Evolutionary conservation across 2,113 vertebrate genomes (phyloP), one percentile per base, ranked within the genome.

Genomic region (Cinclus cinclus): DNA sequence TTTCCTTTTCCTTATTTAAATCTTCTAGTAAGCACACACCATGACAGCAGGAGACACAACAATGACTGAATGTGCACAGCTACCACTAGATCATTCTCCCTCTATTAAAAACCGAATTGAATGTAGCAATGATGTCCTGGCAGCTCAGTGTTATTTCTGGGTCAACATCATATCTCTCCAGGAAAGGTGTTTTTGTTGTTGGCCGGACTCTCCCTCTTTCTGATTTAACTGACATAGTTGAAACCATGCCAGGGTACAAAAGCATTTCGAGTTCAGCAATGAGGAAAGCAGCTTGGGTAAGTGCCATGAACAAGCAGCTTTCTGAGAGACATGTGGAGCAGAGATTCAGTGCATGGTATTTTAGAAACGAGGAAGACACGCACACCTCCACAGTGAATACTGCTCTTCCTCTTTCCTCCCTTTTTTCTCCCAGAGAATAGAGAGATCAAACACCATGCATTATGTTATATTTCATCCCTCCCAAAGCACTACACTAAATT

Each of bases 151-250:
- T 25, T 94, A 96, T 96, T 97, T 91, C 92, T 95, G 92, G 93
- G 91, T 96, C 95, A 97, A 78, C 41, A 89, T 65, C 86, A 35
- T 97, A 90, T 95, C 95, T 97, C 94, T 97, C 94, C 95, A 97
- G 94, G 95, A 97, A 97, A 97, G 94, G 84, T 96, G 93, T 59
- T 97, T 97, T 93, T 96, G 91, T 81, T 97, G 68, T 60, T 96
- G 90, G 96, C 90, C 89, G 96, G 94, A 92, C 62, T 96, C 95
- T 96, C 92, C 22, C 92, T 96, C 74, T 97, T 94, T 88, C 92
- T 96, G 96, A 97, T 97, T 98, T 97, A 98, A 97, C 95, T 97
- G 97, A 97, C 97, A 98, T 81, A 96, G 90, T 95, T 98, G 98
- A 98, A 97, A 96, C 69, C 68, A 88, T 93, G 97, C 98, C 98